Base-by-base conservation (phyloP, 2,888 invertebrate genomes). In the Adelognathus sp. region DNA sequence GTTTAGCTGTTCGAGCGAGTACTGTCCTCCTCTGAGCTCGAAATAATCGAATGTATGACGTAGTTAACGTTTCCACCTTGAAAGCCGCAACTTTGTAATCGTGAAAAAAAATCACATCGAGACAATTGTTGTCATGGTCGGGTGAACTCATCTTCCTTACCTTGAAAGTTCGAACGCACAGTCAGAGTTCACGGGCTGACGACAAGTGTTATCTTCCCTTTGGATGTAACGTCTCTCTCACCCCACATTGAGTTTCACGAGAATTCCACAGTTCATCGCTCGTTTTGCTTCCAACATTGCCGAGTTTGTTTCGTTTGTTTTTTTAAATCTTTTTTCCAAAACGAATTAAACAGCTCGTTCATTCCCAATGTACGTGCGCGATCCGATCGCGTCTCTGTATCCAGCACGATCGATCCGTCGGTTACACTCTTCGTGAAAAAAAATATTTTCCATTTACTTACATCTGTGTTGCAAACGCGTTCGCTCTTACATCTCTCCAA, bases 31-130 rank as follows among this genome's bases (percentile, higher is more conserved):
- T 80, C 67, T 77, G n/a, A 14, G 63, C 66, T 75, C 39, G 50
- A 72, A 64, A 71, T 21, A 66, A 79, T 61, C 61, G 29, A 79
- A 39, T 78, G 73, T 74, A 79, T 64, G 81, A 81, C 72, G 67
- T 78, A 82, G 56, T 80, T 44, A 5, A 61, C 60, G 52, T 77
- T 61, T n/a, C n/a, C n/a, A 73, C 24, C 63, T 56, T 69, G 56
- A 69, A 69, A n/a, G n/a, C 69, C 70, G 50, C 56, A 69, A 73
- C 60, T 54, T 58, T 71, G 39, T 71, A 44, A 24, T 69, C 61
- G 36, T 16, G n/a, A 69, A 21, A 6, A 16, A 69, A 54, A 27
- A 16, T 41, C 46, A n/a, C n/a, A n/a, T 27, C 46, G 46, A 46
- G 54, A 67, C 33, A 31, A 58, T 46, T 36, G 39, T 21, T 33